phyloP scores from a whole-genome alignment of 92 coral and sea anemone genomes.

The Paragorgia papillata region DNA sequence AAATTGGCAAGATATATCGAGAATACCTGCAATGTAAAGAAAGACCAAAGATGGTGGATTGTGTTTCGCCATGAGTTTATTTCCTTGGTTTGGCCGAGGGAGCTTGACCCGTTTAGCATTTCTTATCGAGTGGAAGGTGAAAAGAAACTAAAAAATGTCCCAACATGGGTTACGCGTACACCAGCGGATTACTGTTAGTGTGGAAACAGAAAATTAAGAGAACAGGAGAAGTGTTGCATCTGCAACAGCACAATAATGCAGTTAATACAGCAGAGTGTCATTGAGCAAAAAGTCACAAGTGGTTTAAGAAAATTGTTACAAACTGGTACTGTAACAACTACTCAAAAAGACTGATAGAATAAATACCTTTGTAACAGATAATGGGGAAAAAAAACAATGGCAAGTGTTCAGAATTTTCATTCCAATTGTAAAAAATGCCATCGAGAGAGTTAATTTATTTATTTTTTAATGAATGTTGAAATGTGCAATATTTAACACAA shows the following conservation, averaged over 20 bases:
- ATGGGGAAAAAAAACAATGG: too few relatives aligned
- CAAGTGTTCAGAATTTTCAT: too few relatives aligned
- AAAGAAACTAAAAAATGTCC: conserved; percentile 45
- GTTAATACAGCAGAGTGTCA: conserved; percentile 44
- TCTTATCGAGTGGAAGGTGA: conserved; percentile 31
- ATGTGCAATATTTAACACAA: too few relatives aligned
- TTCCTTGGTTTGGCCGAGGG: conserved; percentile 61
- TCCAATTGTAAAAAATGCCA: too few relatives aligned
- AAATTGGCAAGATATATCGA: conserved; percentile 56
- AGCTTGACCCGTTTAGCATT: conserved; percentile 61
- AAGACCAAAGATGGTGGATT: conserved; percentile 59
- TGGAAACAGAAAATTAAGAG: conserved; percentile 40
- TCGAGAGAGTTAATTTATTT: too few relatives aligned
- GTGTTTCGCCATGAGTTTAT: conserved; percentile 67
- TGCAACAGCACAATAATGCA: conserved; percentile 50
- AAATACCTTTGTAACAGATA: too few relatives aligned
- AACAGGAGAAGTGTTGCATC: conserved; percentile 33
- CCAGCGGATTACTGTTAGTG: conserved; percentile 50
- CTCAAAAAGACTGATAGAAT: too few relatives aligned
- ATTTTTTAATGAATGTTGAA: too few relatives aligned
- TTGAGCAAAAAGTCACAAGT: conserved; percentile 35
- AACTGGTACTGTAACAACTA: too few relatives aligned
- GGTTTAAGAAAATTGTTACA: conserved; percentile 26
- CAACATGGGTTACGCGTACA: conserved; percentile 39
- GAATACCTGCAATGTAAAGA: conserved; percentile 66